phyloP scores from a whole-genome alignment of 2,888 invertebrate genomes.

The Coelinius sp. region DNA sequence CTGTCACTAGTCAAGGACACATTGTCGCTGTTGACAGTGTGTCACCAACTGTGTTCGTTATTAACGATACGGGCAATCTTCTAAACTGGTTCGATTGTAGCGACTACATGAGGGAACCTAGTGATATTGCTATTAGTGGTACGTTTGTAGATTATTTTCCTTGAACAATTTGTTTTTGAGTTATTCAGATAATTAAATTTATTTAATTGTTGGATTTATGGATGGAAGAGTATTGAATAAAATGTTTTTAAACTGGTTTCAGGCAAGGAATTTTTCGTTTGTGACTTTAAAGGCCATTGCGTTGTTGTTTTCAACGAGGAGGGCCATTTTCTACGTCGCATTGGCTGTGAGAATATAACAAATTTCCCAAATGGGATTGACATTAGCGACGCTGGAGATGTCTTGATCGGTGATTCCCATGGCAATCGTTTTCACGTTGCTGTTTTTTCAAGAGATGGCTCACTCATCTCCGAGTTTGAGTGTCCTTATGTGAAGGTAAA shows the following conservation, averaged over 20 bases:
- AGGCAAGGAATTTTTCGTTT: conserved; percentile 95
- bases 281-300: conserved; percentile 98
- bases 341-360: conserved; percentile 95
- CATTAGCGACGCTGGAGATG: conserved; percentile 96
- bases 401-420: conserved; percentile 96
- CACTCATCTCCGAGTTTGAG: conserved; percentile 92
- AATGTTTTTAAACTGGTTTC: too few species aligned
- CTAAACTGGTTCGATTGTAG: conserved; percentile 98
- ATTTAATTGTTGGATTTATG: neutral
- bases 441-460: conserved; percentile 92
- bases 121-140: conserved; percentile 96
- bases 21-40: conserved; percentile 98
- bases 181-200: neutral
- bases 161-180: too few species aligned
- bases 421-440: conserved; percentile 98
- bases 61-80: conserved; percentile 92
- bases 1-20: conserved; percentile 91
- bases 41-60: conserved; percentile 95
- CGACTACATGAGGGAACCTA: conserved; percentile 97
- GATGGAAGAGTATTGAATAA: neutral
- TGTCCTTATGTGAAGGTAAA: conserved; percentile 96
- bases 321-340: conserved; percentile 91
- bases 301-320: conserved; percentile 96
- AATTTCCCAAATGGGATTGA: conserved; percentile 99
- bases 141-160: too few species aligned